Percentiles rank a stretch among this genome's conserved stretches.
Conservation (phyloP, 2,797 vertebrate genomes). For the Holocentrus rufus region DNA sequence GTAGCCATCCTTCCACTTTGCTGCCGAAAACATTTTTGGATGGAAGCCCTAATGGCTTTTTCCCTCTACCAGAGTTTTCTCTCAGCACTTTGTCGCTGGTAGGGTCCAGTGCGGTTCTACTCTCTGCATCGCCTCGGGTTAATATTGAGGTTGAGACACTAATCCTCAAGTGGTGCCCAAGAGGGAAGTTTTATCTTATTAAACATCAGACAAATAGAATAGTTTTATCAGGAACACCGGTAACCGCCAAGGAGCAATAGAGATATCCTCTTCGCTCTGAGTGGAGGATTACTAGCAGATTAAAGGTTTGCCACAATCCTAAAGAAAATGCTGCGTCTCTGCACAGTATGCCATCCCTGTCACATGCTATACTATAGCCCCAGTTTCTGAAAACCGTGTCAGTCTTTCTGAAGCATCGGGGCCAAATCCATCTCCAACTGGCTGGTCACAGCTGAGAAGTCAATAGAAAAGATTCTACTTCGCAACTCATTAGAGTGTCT, state of each 20-base stretch:
- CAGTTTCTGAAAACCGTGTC: conserved; percentile 32
- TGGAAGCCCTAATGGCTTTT: conserved; percentile 36
- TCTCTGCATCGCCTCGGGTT: not conserved
- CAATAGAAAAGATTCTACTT: conserved; percentile 60
- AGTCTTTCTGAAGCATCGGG: conserved; percentile 46
- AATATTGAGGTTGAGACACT: conserved; percentile 45
- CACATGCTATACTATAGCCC: conserved; percentile 19
- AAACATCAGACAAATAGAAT: conserved; percentile 59
- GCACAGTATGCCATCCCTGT: conserved; percentile 53
- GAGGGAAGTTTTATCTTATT: conserved; percentile 57
- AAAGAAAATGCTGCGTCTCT: conserved; percentile 44
- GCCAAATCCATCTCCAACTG: conserved; percentile 28
- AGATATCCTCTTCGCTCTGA: conserved; percentile 58
- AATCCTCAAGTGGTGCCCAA: conserved; percentile 52
- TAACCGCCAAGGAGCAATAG: conserved; percentile 45
- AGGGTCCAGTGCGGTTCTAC: conserved; percentile 2
- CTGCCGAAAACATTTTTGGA: conserved; percentile 6
- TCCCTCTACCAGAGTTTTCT: conserved; percentile 29
- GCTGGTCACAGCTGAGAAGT: conserved; percentile 59
- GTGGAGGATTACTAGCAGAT: conserved; percentile 73
- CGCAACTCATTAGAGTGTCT: conserved; percentile 68
- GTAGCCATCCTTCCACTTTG: not conserved
- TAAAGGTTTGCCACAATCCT: conserved; percentile 65
- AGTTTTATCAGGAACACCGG: conserved; percentile 50
- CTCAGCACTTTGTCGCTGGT: conserved; percentile 1